Evolutionary conservation across 2,888 invertebrate species (phyloP).

Genomic region (Geotrupes spiniger): DNA sequence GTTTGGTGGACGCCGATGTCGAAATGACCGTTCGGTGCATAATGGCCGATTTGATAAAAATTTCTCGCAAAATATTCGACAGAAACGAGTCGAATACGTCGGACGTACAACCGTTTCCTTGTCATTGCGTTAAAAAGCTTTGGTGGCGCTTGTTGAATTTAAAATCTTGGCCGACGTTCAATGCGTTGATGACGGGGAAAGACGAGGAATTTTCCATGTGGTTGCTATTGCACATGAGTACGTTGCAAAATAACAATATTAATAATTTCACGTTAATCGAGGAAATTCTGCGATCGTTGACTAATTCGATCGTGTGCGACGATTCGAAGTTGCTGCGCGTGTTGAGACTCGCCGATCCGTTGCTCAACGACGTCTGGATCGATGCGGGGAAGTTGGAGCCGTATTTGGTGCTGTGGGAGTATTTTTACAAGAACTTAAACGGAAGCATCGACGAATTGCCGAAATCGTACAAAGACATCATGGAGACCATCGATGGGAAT

Average conservation of each 20-base stretch:
- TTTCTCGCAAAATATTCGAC: conserved; percentile 33
- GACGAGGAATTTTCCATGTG: conserved; percentile 37
- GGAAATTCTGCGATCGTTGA: conserved; percentile 33
- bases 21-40: conserved; percentile 27
- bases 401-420: conserved; percentile 45
- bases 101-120: conserved; percentile 30
- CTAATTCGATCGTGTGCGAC: too few relatives aligned
- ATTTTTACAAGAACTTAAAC: conserved; percentile 41
- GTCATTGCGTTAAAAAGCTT: conserved; percentile 38
- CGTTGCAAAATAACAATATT: conserved; percentile 26
- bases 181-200: conserved; percentile 32
- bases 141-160: conserved; percentile 37
- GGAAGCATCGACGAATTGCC: conserved; percentile 13
- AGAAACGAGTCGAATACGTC: conserved; percentile 14
- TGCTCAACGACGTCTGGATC: conserved; percentile 41
- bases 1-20: conserved; percentile 14
- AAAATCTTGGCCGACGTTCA: conserved; percentile 43
- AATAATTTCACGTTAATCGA: too few relatives aligned
- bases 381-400: conserved; percentile 40
- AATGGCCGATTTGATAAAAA: conserved; percentile 35
- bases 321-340: conserved; percentile 31
- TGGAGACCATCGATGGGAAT: conserved; percentile 16
- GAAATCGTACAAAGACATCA: conserved; percentile 29
- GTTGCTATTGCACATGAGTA: conserved; percentile 37
- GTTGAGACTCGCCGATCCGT: conserved; percentile 35